These are phyloP conservation scores for Keiferia lycopersicella DNA, from an alignment of 2,888 invertebrate genomes.

Conservation along the genomic window DNA sequence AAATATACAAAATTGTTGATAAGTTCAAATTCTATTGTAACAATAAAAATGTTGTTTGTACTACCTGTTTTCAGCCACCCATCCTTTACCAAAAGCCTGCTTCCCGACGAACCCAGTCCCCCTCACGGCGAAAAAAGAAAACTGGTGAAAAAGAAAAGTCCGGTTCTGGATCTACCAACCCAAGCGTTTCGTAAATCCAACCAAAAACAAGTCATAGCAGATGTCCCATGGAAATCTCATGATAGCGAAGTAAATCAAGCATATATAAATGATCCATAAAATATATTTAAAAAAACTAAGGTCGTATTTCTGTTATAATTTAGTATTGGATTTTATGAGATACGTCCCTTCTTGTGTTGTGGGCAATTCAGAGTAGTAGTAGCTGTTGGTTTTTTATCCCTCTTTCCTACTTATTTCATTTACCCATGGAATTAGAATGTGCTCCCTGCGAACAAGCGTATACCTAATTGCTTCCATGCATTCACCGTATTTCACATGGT, in stretches of 20 bases:
- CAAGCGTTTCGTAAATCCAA: neutral
- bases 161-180: neutral
- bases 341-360: no score
- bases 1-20: conserved; percentile 43
- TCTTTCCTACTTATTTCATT: no score
- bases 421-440: no score
- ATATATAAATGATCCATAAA: no score
- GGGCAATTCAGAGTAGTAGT: no score
- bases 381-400: no score
- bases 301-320: no score
- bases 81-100: conserved; percentile 7
- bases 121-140: conserved; percentile 10
- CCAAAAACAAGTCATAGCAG: neutral
- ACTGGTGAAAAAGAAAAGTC: neutral
- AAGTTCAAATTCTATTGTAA: conserved; percentile 57
- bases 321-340: no score
- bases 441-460: no score
- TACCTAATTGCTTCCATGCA: no score
- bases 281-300: no score
- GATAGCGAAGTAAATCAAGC: neutral
- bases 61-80: conserved; percentile 27
- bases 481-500: no score
- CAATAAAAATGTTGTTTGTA: conserved; percentile 34
- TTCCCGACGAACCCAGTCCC: conserved; percentile 7
- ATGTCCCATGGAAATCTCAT: neutral